These are phyloP conservation scores for Actinia tenebrosa DNA, from an alignment of 64 coral and sea anemone species.

Conservation along the genomic window DNA sequence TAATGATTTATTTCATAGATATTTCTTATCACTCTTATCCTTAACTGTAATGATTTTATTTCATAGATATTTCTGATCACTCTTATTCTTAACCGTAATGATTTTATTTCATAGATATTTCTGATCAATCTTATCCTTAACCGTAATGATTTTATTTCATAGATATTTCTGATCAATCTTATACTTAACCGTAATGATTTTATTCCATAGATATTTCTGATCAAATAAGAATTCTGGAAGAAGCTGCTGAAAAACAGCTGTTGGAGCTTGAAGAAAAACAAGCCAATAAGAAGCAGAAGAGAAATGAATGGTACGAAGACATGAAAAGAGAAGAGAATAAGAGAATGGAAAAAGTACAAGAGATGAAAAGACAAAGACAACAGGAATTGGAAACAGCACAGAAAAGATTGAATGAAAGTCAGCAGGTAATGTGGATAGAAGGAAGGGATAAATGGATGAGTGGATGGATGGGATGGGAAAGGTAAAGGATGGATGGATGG, in stretches of 20 bases:
- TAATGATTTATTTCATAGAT: neutral
- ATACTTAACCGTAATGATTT: too few species aligned
- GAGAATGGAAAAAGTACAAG: conserved; percentile 43
- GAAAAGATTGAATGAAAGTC: conserved; percentile 34
- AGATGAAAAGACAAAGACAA: conserved; percentile 59
- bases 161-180: conserved; percentile 20
- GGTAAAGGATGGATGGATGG: too few species aligned
- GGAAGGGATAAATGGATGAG: neutral
- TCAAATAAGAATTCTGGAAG: conserved; percentile 47
- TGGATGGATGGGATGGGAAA: too few species aligned
- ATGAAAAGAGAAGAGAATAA: conserved; percentile 58
- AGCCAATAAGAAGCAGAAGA: conserved; percentile 36
- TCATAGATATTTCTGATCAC: conserved; percentile 7
- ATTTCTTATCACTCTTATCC: conserved; percentile 21
- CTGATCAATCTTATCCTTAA: too few species aligned
- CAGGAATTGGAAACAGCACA: conserved; percentile 39
- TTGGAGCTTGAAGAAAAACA: conserved; percentile 66
- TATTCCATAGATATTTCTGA: conserved; percentile 2
- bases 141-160: neutral
- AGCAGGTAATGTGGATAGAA: conserved; percentile 36
- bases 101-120: neutral
- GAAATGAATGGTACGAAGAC: conserved; percentile 40
- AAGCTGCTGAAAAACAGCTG: conserved; percentile 63
- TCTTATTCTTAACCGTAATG: too few species aligned
- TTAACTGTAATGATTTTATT: neutral